Evolutionary conservation across 2,113 vertebrate species (phyloP).

Genomic region (Osmerus eperlanus): DNA sequence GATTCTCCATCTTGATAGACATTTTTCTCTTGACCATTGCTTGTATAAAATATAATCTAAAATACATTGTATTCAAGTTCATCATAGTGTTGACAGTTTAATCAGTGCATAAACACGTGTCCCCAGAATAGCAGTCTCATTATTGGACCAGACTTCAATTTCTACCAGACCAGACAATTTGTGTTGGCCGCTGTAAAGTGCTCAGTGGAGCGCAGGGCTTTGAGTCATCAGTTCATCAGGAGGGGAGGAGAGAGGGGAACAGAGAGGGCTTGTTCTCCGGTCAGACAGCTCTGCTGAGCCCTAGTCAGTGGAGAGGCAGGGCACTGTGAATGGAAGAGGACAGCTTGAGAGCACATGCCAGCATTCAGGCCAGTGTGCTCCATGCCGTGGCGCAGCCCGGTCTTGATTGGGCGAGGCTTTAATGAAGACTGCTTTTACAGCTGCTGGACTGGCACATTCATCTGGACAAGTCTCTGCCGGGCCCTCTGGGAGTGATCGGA

Average conservation of each 20-base stretch:
- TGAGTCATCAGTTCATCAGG: conserved; percentile 39
- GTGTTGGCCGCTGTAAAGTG: conserved; percentile 36
- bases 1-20: no score
- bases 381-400: conserved; percentile 16
- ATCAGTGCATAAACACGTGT: conserved; percentile 10
- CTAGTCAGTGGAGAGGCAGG: conserved; percentile 31
- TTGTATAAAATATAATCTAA: no score
- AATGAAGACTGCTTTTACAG: neutral
- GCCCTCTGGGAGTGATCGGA: conserved; percentile 88
- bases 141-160: neutral
- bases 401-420: neutral
- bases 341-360: conserved; percentile 46
- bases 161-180: neutral
- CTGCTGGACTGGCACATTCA: conserved; percentile 86
- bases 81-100: no score
- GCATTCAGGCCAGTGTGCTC: conserved; percentile 22
- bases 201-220: conserved; percentile 36
- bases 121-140: conserved; percentile 23
- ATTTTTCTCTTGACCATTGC: no score
- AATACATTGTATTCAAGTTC: no score
- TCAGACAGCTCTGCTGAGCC: conserved; percentile 17
- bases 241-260: conserved; percentile 40
- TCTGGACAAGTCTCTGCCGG: conserved; percentile 92
- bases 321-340: conserved; percentile 16
- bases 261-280: conserved; percentile 52